Conservation (phyloP, 2,113 vertebrate genomes). For the Podarcis raffonei region DNA sequence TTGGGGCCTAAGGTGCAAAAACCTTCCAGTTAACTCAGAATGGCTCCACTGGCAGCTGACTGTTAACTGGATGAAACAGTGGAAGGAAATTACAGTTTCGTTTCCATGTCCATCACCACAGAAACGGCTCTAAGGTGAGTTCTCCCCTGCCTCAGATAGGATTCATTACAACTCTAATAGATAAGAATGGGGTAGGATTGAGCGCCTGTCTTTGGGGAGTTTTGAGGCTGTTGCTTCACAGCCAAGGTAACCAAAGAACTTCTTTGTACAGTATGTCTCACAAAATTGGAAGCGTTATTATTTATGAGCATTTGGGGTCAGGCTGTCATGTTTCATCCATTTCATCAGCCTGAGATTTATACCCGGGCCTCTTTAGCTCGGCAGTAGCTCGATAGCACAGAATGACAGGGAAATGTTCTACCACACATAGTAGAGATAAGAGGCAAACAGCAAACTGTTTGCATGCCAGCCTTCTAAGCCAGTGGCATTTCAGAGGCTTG, state of each 20-base stretch:
- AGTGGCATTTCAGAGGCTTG: conserved; percentile 44
- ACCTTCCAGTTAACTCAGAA: neutral
- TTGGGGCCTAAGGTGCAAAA: neutral
- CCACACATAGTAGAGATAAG: conserved; percentile 64
- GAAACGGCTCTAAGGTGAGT: neutral
- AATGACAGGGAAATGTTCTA: conserved; percentile 57
- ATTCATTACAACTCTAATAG: conserved; percentile 19
- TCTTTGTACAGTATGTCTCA: conserved; percentile 55
- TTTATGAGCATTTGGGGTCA: conserved; percentile 66
- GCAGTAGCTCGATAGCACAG: conserved; percentile 50
- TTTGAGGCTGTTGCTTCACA: neutral
- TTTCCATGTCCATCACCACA: neutral
- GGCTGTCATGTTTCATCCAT: conserved; percentile 56
- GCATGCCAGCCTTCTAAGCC: conserved; percentile 41
- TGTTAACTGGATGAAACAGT: neutral
- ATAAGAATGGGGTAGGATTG: conserved; percentile 33
- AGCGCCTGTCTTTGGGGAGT: neutral
- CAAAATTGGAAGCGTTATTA: conserved; percentile 60
- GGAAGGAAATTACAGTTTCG: neutral
- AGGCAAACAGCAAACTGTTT: conserved; percentile 38
- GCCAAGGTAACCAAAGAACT: conserved; percentile 46
- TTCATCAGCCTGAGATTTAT: conserved; percentile 64
- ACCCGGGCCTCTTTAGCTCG: conserved; percentile 47
- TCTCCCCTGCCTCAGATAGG: neutral
- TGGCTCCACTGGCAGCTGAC: neutral